phyloP scores from a whole-genome alignment of 2,888 invertebrate genomes.

The Cosmopolites sordidus region DNA sequence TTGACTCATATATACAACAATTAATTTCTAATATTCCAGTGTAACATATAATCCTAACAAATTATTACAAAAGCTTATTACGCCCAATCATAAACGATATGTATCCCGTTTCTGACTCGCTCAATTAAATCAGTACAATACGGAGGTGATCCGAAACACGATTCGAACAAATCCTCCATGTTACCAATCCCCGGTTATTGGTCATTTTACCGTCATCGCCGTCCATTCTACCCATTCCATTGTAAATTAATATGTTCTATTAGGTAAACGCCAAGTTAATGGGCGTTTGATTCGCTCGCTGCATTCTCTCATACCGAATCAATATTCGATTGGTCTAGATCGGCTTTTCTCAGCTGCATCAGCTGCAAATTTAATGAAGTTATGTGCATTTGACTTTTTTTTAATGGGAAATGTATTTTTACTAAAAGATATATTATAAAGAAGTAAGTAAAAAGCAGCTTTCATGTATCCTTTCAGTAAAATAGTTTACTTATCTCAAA shows the following conservation, averaged over 20 bases:
- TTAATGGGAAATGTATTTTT: no score
- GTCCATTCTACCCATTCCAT: conserved; percentile 12
- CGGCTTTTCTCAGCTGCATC: no score
- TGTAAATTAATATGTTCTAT: conserved; percentile 38
- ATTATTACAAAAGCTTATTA: neutral
- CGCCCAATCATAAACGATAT: conserved; percentile 1
- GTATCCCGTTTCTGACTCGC: conserved; percentile 1
- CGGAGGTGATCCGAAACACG: neutral
- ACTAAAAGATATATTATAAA: no score
- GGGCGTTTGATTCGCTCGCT: conserved; percentile 24
- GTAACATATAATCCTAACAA: conserved; percentile 1
- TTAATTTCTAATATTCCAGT: no score
- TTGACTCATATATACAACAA: no score
- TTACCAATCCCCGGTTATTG: neutral
- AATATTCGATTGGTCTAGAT: no score
- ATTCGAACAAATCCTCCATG: neutral
- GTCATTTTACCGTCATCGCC: neutral
- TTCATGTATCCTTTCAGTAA: no score
- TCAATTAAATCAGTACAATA: conserved; percentile 7
- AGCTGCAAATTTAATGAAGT: no score
- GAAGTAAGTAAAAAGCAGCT: no score
- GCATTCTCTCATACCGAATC: conserved; percentile 2
- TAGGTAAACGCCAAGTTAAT: conserved; percentile 32
- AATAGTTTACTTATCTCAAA: no score
- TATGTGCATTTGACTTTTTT: no score